Evolutionary conservation across 1,140 invertebrate species (phyloP).

Genomic region (Calliopsis andreniformis): DNA sequence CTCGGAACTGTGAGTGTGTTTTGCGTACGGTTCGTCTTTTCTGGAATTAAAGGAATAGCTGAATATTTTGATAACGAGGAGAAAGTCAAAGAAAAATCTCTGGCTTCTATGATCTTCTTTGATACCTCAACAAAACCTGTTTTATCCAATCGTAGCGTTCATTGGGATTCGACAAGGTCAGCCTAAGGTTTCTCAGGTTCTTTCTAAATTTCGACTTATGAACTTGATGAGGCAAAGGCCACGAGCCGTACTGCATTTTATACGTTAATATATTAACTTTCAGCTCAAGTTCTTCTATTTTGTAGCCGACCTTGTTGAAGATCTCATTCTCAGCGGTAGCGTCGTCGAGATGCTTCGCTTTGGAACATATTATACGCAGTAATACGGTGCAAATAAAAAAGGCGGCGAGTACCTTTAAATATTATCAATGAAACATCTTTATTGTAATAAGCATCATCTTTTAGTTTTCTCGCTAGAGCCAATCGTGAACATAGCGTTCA

Average conservation of each 20-base stretch:
- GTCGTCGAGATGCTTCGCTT: constrained; percentile 31
- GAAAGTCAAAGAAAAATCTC: background rate
- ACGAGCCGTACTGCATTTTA: constrained; percentile 74
- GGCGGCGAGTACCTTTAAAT: constrained; percentile 62
- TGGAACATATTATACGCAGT: constrained; percentile 60
- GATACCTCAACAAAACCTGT: constrained; percentile 64
- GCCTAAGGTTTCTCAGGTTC: constrained; percentile 50
- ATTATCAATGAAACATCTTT: background rate
- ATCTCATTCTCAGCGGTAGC: constrained; percentile 40
- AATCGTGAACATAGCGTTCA: constrained; percentile 41
- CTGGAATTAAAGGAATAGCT: constrained; percentile 31
- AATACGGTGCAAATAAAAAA: constrained; percentile 57
- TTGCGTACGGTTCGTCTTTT: constrained; percentile 29
- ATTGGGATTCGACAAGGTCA: constrained; percentile 58
- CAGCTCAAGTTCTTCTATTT: constrained; percentile 72
- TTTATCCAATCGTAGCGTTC: constrained; percentile 67
- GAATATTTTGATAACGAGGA: background rate
- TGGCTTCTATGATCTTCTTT: background rate
- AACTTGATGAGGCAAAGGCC: constrained; percentile 68
- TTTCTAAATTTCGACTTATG: constrained; percentile 52
- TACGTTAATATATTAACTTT: constrained; percentile 74
- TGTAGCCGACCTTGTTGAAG: constrained; percentile 63
- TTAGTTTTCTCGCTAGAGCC: background rate
- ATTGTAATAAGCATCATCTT: background rate
- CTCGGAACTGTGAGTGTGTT: constrained; percentile 14